A percentile compares a stretch with the other conserved stretches of the same genome.
Evolutionary conservation across 1,140 invertebrate species (phyloP).

Genomic region (Drosophila albomicans): DNA sequence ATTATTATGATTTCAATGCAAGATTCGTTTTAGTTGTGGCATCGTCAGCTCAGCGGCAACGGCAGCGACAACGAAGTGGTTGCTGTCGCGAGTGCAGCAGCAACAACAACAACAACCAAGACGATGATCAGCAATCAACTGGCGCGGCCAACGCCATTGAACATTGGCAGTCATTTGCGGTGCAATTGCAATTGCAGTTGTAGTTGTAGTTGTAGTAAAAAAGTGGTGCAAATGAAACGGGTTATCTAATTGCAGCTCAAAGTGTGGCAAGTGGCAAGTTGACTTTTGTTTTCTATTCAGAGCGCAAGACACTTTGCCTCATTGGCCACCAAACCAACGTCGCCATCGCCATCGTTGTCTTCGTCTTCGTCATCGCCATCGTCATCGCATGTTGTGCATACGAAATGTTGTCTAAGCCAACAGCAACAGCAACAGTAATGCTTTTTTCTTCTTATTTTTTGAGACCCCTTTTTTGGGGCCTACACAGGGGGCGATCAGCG

Average conservation of each 20-base stretch:
- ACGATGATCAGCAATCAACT: conserved; percentile 32
- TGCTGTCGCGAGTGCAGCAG: background rate
- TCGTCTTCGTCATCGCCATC: conserved; percentile 21
- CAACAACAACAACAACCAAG: background rate
- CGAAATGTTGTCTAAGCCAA: conserved; percentile 68
- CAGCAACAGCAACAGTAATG: conserved; percentile 19
- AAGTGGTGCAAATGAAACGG: conserved; percentile 81
- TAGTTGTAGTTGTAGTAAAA: conserved; percentile 21
- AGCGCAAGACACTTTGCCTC: conserved; percentile 46
- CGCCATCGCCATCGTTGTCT: conserved; percentile 7
- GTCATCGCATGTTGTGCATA: conserved; percentile 71
- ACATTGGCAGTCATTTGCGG: conserved; percentile 80
- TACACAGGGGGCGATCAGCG: background rate
- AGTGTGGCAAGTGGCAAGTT: conserved; percentile 80
- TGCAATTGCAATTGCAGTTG: conserved; percentile 13
- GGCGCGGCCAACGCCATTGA: conserved; percentile 72
- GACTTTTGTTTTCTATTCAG: conserved; percentile 81
- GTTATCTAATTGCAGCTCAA: conserved; percentile 80
- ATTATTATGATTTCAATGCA: conserved; percentile 80
- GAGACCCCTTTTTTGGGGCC: background rate
- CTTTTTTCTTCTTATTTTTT: background rate
- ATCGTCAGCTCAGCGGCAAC: conserved; percentile 39
- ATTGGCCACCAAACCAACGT: conserved; percentile 25
- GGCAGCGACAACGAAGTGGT: conserved; percentile 14
- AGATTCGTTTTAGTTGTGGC: conserved; percentile 69